phyloP scores from a whole-genome alignment of 35 echinoderm and acorn worm species.

The Nesometra sesokonis region DNA sequence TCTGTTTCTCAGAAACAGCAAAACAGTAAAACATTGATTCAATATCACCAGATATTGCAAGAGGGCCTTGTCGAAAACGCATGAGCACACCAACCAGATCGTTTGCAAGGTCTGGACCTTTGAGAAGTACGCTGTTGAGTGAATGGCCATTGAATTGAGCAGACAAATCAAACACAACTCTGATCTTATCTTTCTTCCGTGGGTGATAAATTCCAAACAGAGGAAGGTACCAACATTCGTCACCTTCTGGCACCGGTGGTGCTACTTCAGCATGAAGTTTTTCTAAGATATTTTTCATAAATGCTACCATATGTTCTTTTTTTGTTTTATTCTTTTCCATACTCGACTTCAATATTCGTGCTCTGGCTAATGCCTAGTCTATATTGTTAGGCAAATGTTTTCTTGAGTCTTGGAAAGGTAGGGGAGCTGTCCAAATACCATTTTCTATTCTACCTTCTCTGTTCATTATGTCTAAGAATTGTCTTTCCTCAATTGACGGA shows the following conservation, averaged over 20 bases:
- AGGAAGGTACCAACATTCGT: slow-evolving; percentile 4
- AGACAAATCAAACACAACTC: not conserved
- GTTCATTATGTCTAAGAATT: not conserved
- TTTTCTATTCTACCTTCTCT: not conserved
- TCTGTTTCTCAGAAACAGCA: slow-evolving; percentile 33
- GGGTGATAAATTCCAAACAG: slow-evolving; percentile 11
- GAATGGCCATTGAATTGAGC: not conserved
- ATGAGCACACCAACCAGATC: not conserved
- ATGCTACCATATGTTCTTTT: not conserved
- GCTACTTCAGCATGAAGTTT: not conserved
- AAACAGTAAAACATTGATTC: slow-evolving; percentile 17
- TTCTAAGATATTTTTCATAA: not conserved
- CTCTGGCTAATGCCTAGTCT: not conserved
- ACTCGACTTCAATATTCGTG: not conserved
- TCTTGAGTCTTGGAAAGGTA: not conserved
- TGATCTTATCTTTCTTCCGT: not conserved
- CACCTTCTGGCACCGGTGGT: not conserved
- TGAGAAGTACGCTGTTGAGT: not conserved
- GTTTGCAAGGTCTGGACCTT: not conserved
- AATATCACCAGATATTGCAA: not conserved
- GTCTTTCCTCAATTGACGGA: not conserved
- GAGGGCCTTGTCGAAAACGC: not conserved
- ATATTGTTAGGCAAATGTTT: not conserved
- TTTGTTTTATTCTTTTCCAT: not conserved
- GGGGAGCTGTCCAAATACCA: not conserved